Evolutionary conservation across 2,113 vertebrate species (phyloP).

Genomic region (Microtus pennsylvanicus): DNA sequence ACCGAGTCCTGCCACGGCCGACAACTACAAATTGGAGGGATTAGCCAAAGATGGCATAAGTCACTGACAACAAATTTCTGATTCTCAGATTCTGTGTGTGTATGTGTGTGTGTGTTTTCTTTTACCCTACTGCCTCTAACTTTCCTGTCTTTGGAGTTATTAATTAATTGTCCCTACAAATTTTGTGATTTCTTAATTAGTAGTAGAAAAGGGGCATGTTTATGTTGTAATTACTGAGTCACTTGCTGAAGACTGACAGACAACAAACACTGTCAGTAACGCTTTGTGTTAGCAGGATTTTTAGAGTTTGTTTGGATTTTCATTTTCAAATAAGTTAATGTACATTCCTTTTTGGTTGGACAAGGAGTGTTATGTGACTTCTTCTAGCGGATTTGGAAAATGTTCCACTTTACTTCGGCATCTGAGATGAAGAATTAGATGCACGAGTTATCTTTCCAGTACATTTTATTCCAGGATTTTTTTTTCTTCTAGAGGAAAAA

Average conservation of each 20-base stretch:
- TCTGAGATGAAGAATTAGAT: background rate
- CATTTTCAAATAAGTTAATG: background rate
- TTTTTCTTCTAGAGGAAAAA: background rate
- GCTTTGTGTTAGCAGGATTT: background rate
- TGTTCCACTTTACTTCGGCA: background rate
- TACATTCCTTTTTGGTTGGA: background rate
- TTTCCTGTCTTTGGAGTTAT: conserved; percentile 19
- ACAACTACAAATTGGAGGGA: background rate
- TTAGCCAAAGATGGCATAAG: background rate
- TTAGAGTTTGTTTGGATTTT: background rate
- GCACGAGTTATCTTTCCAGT: background rate
- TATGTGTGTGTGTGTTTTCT: background rate
- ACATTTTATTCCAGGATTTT: conserved; percentile 26
- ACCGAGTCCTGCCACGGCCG: background rate
- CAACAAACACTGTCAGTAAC: background rate
- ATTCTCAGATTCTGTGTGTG: background rate
- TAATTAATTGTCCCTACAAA: conserved; percentile 20
- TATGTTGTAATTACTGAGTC: conserved; percentile 4
- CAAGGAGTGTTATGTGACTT: background rate
- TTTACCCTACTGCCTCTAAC: background rate
- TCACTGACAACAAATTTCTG: background rate
- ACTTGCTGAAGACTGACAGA: background rate
- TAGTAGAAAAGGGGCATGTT: background rate
- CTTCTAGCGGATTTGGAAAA: background rate
- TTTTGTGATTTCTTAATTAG: conserved; percentile 38